These are phyloP conservation scores for Lepidurus couesii DNA, from an alignment of 1,140 invertebrate species.

Conservation along the genomic window DNA sequence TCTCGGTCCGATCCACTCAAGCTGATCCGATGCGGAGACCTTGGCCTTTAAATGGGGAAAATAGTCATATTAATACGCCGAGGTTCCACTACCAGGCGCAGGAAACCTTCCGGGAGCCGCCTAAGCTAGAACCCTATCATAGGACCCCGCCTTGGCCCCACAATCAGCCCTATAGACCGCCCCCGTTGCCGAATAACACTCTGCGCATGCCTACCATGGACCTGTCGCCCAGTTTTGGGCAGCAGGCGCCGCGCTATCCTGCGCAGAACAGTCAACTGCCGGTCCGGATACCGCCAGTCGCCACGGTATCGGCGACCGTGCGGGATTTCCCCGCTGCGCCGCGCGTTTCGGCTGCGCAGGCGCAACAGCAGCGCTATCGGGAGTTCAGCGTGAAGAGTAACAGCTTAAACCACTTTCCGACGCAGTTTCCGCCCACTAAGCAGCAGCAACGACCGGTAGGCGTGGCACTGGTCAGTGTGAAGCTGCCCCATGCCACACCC, in stretches of 20 bases:
- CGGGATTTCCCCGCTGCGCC: background rate
- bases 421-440: background rate
- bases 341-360: background rate
- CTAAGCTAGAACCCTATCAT: no score
- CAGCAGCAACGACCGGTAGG: conserved; percentile 25
- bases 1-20: background rate
- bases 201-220: background rate
- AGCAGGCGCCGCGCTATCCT: background rate
- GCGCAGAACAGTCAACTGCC: background rate
- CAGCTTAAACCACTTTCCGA: background rate
- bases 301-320: conserved; percentile 25
- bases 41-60: background rate
- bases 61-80: background rate
- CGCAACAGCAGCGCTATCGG: conserved; percentile 13
- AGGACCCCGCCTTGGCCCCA: no score
- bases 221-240: background rate
- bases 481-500: background rate
- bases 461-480: conserved; percentile 23
- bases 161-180: background rate
- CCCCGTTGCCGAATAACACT: background rate
- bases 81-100: no score
- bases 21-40: background rate
- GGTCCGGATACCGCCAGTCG: conserved; percentile 24
- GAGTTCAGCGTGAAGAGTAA: background rate
- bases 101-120: no score